Evolutionary conservation across 2,888 invertebrate species (phyloP), one percentile per base, ranked within the genome.

Genomic region (Drosophila villosipedis): DNA sequence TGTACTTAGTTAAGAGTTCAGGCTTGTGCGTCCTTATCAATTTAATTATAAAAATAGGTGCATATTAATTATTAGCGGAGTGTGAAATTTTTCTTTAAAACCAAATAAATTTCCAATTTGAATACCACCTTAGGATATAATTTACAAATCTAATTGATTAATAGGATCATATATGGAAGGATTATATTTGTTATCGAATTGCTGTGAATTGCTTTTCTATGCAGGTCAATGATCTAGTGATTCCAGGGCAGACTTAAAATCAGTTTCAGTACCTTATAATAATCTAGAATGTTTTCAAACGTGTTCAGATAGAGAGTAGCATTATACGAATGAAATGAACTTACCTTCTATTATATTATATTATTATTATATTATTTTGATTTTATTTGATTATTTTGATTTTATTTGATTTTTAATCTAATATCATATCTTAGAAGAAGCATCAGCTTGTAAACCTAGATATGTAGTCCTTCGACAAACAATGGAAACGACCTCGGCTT

Each of bases 401-500:
- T 47, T 47, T 25, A 16, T 25, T 50, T 28, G 2, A 28, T 7
- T 50, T 50, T 28, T 5, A 19, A 10, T 28, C 4, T 28, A 10
- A 50, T 19, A 10, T 28, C 4, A 10, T 10, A 19, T 50, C 28
- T 28, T 25, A 16, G 22, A 22, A 7, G 16, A 25, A 7, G 55
- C 55, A 28, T 30, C 41, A 57, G 16, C 14, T 31, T 22, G 33
- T n/a, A 41, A 57, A 1, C 9, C 25, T 25, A 2, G 25, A 16
- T 16, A 47, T 28, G 16, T 0, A 47, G 25, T 47, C 16, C 4
- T 28, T 30, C 28, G 28, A 33, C 3, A 28, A 14, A 49, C 47
- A 54, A 35, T 28, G 31, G 50, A 41, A 37, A n/a, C 47, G 47
- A 41, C n/a, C 31, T 33, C 25, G n/a, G 52, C 37, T 50, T 60